Evolutionary conservation across 2,113 vertebrate genomes (phyloP).

Genomic region (Lagenorhynchus albirostris): DNA sequence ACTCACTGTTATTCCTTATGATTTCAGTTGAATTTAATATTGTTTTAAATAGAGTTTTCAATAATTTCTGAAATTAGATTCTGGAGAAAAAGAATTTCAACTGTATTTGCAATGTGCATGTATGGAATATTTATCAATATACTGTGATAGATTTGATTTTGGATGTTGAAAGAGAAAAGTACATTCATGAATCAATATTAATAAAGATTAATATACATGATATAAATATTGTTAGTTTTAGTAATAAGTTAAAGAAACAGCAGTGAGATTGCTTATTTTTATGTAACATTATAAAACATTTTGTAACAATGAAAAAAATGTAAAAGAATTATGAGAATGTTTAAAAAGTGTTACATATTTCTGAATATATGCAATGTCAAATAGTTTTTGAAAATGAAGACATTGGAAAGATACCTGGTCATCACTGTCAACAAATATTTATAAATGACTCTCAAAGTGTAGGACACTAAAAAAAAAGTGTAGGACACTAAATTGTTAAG

Average conservation of each 20-base stretch:
- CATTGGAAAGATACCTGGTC: background rate
- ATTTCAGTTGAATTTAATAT: constrained; percentile 54
- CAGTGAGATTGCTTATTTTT: background rate
- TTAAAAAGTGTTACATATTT: background rate
- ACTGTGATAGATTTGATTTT: constrained; percentile 68
- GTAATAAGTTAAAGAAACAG: constrained; percentile 15
- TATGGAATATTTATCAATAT: constrained; percentile 62
- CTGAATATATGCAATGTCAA: background rate
- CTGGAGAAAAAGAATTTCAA: constrained; percentile 54
- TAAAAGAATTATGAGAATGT: background rate
- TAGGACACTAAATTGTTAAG: background rate
- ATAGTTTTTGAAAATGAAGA: background rate
- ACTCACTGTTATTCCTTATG: background rate
- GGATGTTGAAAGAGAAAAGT: constrained; percentile 56
- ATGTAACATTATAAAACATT: background rate
- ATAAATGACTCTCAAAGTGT: background rate
- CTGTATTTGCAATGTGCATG: constrained; percentile 56
- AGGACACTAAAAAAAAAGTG: background rate
- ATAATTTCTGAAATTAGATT: constrained; percentile 76
- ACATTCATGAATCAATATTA: constrained; percentile 60
- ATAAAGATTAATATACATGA: constrained; percentile 70
- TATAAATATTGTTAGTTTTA: constrained; percentile 33
- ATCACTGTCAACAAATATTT: background rate
- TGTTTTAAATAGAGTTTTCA: constrained; percentile 69
- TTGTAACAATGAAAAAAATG: background rate